Conservation (phyloP, 2,888 invertebrate genomes). For the Carabus problematicus region DNA sequence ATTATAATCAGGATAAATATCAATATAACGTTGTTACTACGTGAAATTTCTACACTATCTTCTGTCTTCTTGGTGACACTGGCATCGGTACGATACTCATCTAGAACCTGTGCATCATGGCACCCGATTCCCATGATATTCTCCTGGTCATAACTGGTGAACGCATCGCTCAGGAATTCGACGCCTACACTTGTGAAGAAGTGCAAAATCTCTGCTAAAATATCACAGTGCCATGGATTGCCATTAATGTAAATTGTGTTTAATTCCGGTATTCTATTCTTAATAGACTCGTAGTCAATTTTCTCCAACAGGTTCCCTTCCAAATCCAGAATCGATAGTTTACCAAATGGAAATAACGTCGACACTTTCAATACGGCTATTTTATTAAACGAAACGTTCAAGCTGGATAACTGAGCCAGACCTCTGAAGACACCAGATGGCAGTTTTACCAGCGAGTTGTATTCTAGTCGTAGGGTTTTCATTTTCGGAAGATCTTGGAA, state of each 20-base stretch:
- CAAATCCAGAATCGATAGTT: slow-evolving; percentile 28
- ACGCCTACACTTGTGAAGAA: slow-evolving; percentile 18
- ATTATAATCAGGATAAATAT: slow-evolving; percentile 32
- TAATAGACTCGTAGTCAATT: slow-evolving; percentile 29
- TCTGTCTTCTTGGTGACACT: background rate
- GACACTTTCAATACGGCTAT: slow-evolving; percentile 28
- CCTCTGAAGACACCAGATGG: slow-evolving; percentile 35
- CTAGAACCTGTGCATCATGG: slow-evolving; percentile 8
- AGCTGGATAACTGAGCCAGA: slow-evolving; percentile 16
- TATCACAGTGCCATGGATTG: slow-evolving; percentile 37
- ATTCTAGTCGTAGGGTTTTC: slow-evolving; percentile 25
- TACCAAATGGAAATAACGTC: slow-evolving; percentile 26
- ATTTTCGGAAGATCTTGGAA: slow-evolving; percentile 34
- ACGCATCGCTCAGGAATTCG: slow-evolving; percentile 8
- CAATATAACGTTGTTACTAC: slow-evolving; percentile 36
- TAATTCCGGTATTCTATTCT: slow-evolving; percentile 14
- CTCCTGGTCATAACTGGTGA: slow-evolving; percentile 27
- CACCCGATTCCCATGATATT: slow-evolving; percentile 35
- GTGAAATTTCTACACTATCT: background rate
- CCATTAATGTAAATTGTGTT: slow-evolving; percentile 28
- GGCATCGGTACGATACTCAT: slow-evolving; percentile 3
- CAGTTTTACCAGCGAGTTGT: slow-evolving; percentile 30
- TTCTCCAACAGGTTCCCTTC: slow-evolving; percentile 31
- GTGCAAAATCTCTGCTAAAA: slow-evolving; percentile 30
- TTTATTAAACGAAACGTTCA: slow-evolving; percentile 35